A percentile compares a stretch with the other conserved stretches of the same genome.
Evolutionary conservation across 2,113 vertebrate species (phyloP).

Genomic region (Picathartes gymnocephalus): DNA sequence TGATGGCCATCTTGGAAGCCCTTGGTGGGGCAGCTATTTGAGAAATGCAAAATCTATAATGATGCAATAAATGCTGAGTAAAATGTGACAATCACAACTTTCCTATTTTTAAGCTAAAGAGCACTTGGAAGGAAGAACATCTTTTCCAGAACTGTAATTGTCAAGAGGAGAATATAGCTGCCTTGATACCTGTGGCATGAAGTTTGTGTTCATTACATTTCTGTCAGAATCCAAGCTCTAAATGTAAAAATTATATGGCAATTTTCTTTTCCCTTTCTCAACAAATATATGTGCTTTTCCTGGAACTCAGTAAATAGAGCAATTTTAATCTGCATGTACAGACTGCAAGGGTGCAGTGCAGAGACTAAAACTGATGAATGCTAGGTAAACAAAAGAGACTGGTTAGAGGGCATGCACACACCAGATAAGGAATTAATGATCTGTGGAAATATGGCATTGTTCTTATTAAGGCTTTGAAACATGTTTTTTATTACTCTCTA

Average conservation of each 20-base stretch:
- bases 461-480: conserved; percentile 37
- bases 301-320: conserved; percentile 12
- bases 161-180: background rate
- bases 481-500: conserved; percentile 7
- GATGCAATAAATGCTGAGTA: background rate
- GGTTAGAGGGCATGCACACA: conserved; percentile 23
- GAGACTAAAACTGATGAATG: conserved; percentile 21
- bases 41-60: background rate
- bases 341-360: background rate
- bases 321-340: conserved; percentile 15
- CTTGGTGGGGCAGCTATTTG: background rate
- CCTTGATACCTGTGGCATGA: background rate
- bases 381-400: conserved; percentile 47
- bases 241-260: background rate
- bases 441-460: conserved; percentile 4
- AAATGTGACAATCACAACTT: background rate
- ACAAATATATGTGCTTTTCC: background rate
- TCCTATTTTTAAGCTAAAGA: background rate
- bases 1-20: background rate
- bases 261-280: conserved; percentile 9
- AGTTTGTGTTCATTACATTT: background rate
- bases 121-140: background rate
- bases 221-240: background rate
- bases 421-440: conserved; percentile 64
- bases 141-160: background rate